These are phyloP conservation scores for Propithecus coquereli DNA, from an alignment of 2,113 vertebrate species.

Conservation along the genomic window DNA sequence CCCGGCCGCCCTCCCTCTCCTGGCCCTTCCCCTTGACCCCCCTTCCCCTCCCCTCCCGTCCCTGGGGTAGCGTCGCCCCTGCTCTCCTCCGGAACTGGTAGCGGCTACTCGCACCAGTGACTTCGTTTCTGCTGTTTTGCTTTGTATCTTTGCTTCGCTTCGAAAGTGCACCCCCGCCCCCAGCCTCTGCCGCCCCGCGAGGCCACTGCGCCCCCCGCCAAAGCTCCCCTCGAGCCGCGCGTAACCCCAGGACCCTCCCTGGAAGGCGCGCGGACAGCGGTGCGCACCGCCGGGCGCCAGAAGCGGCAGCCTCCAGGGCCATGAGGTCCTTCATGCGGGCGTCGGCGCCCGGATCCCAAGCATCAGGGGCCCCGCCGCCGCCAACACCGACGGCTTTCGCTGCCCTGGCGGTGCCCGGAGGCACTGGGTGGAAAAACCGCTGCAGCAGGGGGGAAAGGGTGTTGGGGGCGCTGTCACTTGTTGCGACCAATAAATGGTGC, in stretches of 20 bases:
- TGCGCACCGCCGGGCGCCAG: neutral
- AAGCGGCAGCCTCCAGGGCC: neutral
- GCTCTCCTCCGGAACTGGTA: neutral
- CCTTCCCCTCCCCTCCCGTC: too few relatives aligned
- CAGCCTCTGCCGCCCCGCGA: neutral
- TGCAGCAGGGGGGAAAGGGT: neutral
- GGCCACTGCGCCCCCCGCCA: neutral
- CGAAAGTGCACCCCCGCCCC: neutral
- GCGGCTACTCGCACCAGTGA: neutral
- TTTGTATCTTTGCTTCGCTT: neutral
- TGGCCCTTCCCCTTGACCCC: too few relatives aligned
- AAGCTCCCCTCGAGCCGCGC: neutral
- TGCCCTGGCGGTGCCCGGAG: neutral
- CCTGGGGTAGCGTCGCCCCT: neutral
- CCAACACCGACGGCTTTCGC: neutral
- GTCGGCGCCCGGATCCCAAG: neutral
- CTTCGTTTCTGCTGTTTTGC: neutral
- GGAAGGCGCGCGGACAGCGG: neutral
- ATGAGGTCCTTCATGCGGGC: neutral
- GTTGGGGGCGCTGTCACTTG: constrained; percentile 51
- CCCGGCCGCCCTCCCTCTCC: too few relatives aligned
- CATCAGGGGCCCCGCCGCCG: neutral
- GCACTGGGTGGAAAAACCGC: neutral
- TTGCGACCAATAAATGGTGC: constrained; percentile 45
- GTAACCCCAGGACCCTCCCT: neutral